Percentiles rank a stretch among this genome's conserved stretches.
phyloP scores from a whole-genome alignment of 1,140 invertebrate genomes.

The Phenacoccus solenopsis region DNA sequence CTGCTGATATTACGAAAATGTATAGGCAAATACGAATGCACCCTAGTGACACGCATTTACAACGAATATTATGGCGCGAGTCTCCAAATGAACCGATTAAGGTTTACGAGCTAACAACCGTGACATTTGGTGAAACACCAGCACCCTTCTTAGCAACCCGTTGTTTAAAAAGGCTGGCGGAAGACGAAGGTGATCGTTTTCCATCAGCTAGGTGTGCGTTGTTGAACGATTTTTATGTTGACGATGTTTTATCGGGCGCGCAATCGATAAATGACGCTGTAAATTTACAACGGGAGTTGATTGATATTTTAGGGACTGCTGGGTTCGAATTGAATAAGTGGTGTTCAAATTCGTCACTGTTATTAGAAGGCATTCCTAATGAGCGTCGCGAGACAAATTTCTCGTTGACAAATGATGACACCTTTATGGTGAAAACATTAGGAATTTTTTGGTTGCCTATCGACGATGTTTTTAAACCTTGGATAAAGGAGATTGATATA shows the following conservation, averaged over 20 bases:
- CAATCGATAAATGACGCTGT: not conserved
- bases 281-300: not conserved
- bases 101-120: not conserved
- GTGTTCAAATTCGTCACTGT: not conserved
- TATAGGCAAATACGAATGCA: not conserved
- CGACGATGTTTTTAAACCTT: not conserved
- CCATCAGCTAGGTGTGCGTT: not conserved
- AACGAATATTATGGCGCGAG: not conserved
- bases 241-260: not conserved
- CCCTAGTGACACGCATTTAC: not conserved
- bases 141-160: not conserved
- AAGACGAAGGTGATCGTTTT: not conserved
- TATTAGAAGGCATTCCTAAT: not conserved
- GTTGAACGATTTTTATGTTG: conserved; percentile 34
- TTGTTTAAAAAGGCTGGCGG: not conserved
- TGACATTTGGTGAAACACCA: not conserved
- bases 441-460: not conserved
- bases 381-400: not conserved
- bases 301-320: not conserved
- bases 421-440: not conserved
- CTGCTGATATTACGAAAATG: not conserved
- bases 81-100: not conserved
- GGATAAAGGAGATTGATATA: not conserved
- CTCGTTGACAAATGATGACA: not conserved
- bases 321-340: not conserved